These are phyloP conservation scores for Enteromius thamalakanensis DNA, from an alignment of 2,797 vertebrate genomes.

Conservation along the genomic window DNA sequence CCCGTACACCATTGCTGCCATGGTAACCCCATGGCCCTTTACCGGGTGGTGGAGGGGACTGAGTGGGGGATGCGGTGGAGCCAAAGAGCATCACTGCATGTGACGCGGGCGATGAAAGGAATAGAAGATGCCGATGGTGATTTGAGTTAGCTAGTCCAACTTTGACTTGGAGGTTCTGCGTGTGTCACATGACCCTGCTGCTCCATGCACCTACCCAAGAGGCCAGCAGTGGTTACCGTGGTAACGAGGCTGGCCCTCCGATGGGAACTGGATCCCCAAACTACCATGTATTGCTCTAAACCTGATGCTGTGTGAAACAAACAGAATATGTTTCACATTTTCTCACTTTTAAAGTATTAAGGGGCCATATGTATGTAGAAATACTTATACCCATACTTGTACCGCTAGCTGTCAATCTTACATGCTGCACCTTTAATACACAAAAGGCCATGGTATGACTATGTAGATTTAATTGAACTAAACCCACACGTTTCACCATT, in stretches of 20 bases:
- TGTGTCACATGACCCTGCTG: slow-evolving; percentile 48
- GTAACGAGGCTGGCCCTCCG: slow-evolving; percentile 55
- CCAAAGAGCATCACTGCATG: slow-evolving; percentile 26
- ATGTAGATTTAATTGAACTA: no score
- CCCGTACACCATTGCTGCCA: slow-evolving; percentile 67
- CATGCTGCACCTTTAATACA: not conserved
- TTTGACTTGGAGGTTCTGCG: slow-evolving; percentile 38
- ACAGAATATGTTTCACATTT: not conserved
- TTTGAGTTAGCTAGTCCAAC: slow-evolving; percentile 29
- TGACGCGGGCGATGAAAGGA: not conserved
- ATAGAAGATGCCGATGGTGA: not conserved
- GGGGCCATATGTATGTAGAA: no score
- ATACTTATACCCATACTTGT: no score
- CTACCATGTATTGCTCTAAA: not conserved
- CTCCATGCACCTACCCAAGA: slow-evolving; percentile 57
- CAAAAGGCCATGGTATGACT: not conserved
- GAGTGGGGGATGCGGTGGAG: slow-evolving; percentile 33
- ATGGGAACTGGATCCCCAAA: slow-evolving; percentile 23
- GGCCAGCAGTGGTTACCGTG: slow-evolving; percentile 51
- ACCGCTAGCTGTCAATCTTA: no score
- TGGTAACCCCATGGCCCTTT: slow-evolving; percentile 70
- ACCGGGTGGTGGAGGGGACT: slow-evolving; percentile 37
- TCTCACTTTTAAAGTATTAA: not conserved
- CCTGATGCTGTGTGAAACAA: not conserved
- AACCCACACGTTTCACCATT: no score